Evolutionary conservation across 2,113 vertebrate genomes (phyloP).

Genomic region (Sarotherodon lohbergeri): DNA sequence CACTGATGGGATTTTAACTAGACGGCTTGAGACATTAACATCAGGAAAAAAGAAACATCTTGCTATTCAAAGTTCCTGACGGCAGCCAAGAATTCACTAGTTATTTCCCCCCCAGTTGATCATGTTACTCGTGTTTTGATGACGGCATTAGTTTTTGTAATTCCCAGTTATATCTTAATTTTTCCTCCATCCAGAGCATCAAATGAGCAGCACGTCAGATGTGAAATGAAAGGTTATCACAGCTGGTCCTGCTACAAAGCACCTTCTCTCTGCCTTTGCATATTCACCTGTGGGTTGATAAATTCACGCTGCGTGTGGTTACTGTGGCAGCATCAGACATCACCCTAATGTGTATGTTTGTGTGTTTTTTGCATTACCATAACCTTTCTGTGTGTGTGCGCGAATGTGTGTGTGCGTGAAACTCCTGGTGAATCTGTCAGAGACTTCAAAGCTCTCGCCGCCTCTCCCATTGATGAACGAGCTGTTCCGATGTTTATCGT

Average conservation of each 20-base stretch:
- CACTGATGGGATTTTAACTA: not conserved
- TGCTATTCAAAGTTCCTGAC: not conserved
- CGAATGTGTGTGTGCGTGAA: not conserved
- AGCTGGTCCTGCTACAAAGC: not conserved
- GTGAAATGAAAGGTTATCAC: conserved; percentile 15
- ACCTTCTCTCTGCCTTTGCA: not conserved
- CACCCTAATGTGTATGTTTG: not conserved
- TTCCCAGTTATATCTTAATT: not conserved
- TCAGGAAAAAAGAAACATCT: not conserved
- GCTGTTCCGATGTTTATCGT: conserved; percentile 64
- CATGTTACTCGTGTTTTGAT: not conserved
- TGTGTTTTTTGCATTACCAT: conserved; percentile 21
- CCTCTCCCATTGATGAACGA: conserved; percentile 54
- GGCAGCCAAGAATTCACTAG: not conserved
- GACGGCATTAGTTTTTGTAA: not conserved
- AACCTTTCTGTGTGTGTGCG: not conserved
- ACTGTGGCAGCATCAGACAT: not conserved
- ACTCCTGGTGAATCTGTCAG: conserved; percentile 53
- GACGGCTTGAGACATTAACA: not conserved
- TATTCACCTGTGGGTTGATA: conserved; percentile 6
- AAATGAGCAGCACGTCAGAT: not conserved
- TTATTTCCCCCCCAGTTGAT: not conserved
- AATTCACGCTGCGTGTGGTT: not conserved
- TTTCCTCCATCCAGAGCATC: not conserved
- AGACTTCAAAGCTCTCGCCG: conserved; percentile 60